Conservation (phyloP, 2,888 invertebrate genomes). For the Volucella inflata region DNA sequence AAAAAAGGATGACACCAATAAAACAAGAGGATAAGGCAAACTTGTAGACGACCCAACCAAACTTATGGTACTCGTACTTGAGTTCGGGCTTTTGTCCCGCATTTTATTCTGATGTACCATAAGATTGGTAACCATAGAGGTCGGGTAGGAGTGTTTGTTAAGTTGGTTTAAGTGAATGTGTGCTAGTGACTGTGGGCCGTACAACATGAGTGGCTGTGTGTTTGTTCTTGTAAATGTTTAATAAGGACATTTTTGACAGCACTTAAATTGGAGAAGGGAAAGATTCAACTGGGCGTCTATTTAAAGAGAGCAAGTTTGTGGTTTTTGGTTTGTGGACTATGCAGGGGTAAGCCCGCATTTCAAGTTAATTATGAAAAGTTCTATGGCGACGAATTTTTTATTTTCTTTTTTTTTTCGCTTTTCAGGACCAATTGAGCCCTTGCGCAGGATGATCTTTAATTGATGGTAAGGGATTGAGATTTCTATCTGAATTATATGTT, state of each 20-base stretch:
- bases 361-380: slow-evolving; percentile 66
- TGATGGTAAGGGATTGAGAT: slow-evolving; percentile 42
- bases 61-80: slow-evolving; percentile 65
- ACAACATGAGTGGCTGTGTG: slow-evolving; percentile 13
- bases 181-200: slow-evolving; percentile 47
- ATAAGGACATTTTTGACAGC: slow-evolving; percentile 64
- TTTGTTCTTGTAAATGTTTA: slow-evolving; percentile 50
- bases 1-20: slow-evolving; percentile 41
- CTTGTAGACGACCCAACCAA: slow-evolving; percentile 43
- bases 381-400: slow-evolving; percentile 26
- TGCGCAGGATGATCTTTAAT: slow-evolving; percentile 57
- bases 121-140: slow-evolving; percentile 19
- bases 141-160: not conserved
- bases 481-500: slow-evolving; percentile 22
- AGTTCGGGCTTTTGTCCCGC: slow-evolving; percentile 58
- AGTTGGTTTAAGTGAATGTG: slow-evolving; percentile 60
- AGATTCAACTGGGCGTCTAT: not conserved
- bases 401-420: slow-evolving; percentile 1
- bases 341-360: slow-evolving; percentile 44
- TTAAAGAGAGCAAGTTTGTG: slow-evolving; percentile 18
- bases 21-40: slow-evolving; percentile 49
- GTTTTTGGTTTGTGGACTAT: slow-evolving; percentile 5
- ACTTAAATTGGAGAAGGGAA: not conserved
- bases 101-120: slow-evolving; percentile 39
- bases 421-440: slow-evolving; percentile 24